Evolutionary conservation across 2,888 invertebrate genomes (phyloP).

Genomic region (Sinodicranocentrus sp.): DNA sequence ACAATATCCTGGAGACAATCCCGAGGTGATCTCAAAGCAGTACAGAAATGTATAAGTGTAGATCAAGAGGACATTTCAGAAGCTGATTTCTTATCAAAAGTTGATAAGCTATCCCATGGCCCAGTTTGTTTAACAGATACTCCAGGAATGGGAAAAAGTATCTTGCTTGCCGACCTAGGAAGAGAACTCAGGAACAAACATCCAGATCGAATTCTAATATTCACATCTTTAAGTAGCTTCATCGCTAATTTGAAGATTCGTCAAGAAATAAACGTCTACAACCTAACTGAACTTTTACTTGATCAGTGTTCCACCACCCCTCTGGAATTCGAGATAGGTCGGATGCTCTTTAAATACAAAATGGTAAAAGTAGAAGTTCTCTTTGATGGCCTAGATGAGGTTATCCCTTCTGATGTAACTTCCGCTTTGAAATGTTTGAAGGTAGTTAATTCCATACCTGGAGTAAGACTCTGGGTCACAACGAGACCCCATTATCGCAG

Average conservation of each 20-base stretch:
- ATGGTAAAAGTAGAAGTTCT: too few relatives aligned
- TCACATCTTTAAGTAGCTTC: not conserved
- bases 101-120: not conserved
- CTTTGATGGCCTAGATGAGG: too few relatives aligned
- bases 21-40: not conserved
- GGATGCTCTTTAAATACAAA: too few relatives aligned
- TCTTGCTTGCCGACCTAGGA: not conserved
- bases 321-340: too few relatives aligned
- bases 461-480: too few relatives aligned
- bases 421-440: too few relatives aligned
- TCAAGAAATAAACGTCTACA: not conserved
- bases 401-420: too few relatives aligned
- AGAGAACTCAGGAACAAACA: not conserved
- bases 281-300: not conserved
- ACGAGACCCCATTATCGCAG: too few relatives aligned
- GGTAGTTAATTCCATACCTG: too few relatives aligned
- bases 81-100: not conserved
- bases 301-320: conserved; percentile 13
- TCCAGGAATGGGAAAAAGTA: conserved; percentile 23
- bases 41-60: not conserved
- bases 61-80: not conserved
- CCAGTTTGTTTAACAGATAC: not conserved
- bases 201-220: not conserved
- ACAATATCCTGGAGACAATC: not conserved
- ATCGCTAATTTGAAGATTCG: not conserved